A percentile compares a stretch with the other conserved stretches of the same genome.
phyloP scores from a whole-genome alignment of 2,888 invertebrate genomes.

The Brenthis ino region DNA sequence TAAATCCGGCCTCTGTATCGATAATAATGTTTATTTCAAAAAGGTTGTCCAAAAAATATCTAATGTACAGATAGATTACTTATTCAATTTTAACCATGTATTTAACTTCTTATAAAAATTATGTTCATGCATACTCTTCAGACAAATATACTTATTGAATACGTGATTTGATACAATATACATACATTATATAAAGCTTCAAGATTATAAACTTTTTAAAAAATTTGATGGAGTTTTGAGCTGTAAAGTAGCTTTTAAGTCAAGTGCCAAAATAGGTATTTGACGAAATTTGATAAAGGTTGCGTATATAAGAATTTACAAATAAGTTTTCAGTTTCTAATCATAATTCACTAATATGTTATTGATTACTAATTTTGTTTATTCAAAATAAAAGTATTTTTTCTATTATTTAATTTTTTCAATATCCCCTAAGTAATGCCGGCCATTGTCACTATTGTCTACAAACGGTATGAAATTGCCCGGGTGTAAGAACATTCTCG shows the following conservation, averaged over 20 bases:
- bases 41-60: no score
- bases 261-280: slow-evolving; percentile 4
- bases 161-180: slow-evolving; percentile 1
- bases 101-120: no score
- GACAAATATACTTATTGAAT: neutral
- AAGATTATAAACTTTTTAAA: slow-evolving; percentile 9
- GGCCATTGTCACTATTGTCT: slow-evolving; percentile 30
- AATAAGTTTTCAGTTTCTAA: neutral
- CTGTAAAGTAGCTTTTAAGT: slow-evolving; percentile 17
- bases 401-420: no score
- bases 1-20: no score
- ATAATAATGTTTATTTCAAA: no score
- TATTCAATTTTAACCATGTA: no score
- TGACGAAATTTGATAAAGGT: slow-evolving; percentile 1
- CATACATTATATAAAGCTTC: slow-evolving; percentile 2
- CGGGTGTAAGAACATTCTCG: slow-evolving; percentile 56
- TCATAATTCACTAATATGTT: no score
- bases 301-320: slow-evolving; percentile 1
- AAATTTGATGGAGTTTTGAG: slow-evolving; percentile 13
- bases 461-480: slow-evolving; percentile 45
- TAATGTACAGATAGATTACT: no score
- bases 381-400: no score
- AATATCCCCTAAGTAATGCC: slow-evolving; percentile 1
- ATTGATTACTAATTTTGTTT: no score
- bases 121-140: no score